Conservation (phyloP, 1,140 invertebrate genomes). For the Polypedilum vanderplanki region DNA sequence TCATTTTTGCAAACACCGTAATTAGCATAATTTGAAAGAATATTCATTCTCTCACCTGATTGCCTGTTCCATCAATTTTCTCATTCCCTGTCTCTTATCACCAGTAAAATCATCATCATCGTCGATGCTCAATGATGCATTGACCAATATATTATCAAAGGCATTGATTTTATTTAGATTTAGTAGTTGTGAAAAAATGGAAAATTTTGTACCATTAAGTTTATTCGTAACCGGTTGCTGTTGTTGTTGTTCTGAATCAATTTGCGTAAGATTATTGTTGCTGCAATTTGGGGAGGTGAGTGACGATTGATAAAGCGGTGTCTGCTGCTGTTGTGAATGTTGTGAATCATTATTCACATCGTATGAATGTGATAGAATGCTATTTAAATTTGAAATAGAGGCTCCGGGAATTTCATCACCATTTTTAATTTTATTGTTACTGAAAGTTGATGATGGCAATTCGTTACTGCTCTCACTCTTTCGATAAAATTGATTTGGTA, state of each 20-base stretch:
- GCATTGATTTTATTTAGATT: constrained; percentile 27
- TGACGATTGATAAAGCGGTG: not conserved
- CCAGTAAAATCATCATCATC: not conserved
- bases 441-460: not conserved
- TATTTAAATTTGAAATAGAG: not conserved
- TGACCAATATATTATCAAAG: not conserved
- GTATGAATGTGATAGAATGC: constrained; percentile 4
- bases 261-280: not conserved
- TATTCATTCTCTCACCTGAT: constrained; percentile 17
- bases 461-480: constrained; percentile 15
- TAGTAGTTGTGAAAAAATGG: constrained; percentile 14
- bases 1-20: no score
- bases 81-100: constrained; percentile 22
- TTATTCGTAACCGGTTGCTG: not conserved
- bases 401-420: constrained; percentile 3
- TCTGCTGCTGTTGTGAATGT: not conserved
- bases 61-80: constrained; percentile 20
- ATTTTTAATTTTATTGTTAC: constrained; percentile 10
- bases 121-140: constrained; percentile 13
- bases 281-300: not conserved
- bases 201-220: constrained; percentile 24
- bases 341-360: constrained; percentile 3
- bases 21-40: not conserved
- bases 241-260: not conserved
- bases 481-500: constrained; percentile 22